Percentiles rank a stretch among this genome's conserved stretches.
Conservation (phyloP, 2,113 vertebrate genomes). For the Chamaetylas fuelleborni region DNA sequence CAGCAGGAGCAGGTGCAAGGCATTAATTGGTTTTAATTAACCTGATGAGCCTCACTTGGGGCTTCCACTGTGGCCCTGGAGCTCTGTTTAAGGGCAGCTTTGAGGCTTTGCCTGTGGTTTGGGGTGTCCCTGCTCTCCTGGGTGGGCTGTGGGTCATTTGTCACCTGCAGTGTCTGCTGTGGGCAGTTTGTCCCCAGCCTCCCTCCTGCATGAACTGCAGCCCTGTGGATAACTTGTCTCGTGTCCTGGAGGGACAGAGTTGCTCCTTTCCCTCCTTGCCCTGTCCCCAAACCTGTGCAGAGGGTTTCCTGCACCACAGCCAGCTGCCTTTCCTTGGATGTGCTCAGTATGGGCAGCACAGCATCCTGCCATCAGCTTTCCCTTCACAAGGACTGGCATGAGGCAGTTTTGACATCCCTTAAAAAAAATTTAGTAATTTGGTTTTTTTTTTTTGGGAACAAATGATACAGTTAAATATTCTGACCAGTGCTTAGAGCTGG, state of each 20-base stretch:
- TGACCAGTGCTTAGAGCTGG: neutral
- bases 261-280: neutral
- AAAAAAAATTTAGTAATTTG: too few species aligned
- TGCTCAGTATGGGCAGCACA: rapidly evolving
- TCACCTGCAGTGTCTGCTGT: neutral
- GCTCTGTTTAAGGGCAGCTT: neutral
- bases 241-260: neutral
- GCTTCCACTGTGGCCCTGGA: neutral
- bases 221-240: neutral
- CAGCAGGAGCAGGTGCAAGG: neutral
- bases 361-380: neutral
- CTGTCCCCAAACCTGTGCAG: neutral
- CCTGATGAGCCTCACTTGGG: neutral
- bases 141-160: rapidly evolving
- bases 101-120: neutral
- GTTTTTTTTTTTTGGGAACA: rapidly evolving
- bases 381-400: rapidly evolving
- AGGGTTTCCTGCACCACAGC: rapidly evolving
- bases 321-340: neutral
- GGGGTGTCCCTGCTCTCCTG: rapidly evolving
- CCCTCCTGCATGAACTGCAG: rapidly evolving
- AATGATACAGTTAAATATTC: neutral
- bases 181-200: neutral
- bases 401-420: neutral
- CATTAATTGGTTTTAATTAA: neutral